Percentiles rank a stretch among this genome's conserved stretches.
Evolutionary conservation across 2,797 vertebrate genomes (phyloP).

Genomic region (Zalophus californianus): DNA sequence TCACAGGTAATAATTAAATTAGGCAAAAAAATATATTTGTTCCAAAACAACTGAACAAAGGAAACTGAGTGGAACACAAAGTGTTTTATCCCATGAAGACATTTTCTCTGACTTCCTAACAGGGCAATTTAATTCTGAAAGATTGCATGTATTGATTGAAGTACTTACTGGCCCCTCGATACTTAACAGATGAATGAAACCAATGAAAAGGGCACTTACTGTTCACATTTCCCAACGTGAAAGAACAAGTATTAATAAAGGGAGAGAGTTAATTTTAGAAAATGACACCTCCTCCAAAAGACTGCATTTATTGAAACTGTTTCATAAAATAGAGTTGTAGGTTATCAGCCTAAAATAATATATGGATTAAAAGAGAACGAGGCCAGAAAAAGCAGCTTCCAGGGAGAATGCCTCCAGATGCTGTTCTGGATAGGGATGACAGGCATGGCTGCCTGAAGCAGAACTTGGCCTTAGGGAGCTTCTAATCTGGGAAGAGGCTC

Average conservation of each 20-base stretch:
- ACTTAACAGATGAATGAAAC: conserved; percentile 74
- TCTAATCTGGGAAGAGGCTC: not conserved
- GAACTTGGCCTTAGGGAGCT: not conserved
- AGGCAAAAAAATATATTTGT: conserved; percentile 50
- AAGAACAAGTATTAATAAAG: conserved; percentile 72
- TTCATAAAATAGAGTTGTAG: conserved; percentile 59
- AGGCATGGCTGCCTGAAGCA: not conserved
- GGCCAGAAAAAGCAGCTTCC: not conserved
- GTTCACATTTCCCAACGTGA: conserved; percentile 65
- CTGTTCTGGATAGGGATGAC: not conserved
- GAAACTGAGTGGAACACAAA: conserved; percentile 60
- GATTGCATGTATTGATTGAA: conserved; percentile 76
- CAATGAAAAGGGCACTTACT: conserved; percentile 59
- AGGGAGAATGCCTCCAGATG: not conserved
- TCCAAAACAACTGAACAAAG: conserved; percentile 65
- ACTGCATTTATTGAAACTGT: conserved; percentile 62
- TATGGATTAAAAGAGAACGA: conserved; percentile 27
- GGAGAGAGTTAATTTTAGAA: conserved; percentile 69
- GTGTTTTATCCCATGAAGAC: conserved; percentile 65
- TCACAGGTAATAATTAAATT: conserved; percentile 67
- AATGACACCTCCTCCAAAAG: conserved; percentile 55
- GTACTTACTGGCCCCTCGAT: conserved; percentile 57
- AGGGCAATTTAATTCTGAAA: conserved; percentile 73
- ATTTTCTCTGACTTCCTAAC: conserved; percentile 70
- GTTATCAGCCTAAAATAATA: conserved; percentile 60